Evolutionary conservation across 2,888 invertebrate genomes (phyloP), one percentile per base, ranked within the genome.

Genomic region (Andrena bicolor): DNA sequence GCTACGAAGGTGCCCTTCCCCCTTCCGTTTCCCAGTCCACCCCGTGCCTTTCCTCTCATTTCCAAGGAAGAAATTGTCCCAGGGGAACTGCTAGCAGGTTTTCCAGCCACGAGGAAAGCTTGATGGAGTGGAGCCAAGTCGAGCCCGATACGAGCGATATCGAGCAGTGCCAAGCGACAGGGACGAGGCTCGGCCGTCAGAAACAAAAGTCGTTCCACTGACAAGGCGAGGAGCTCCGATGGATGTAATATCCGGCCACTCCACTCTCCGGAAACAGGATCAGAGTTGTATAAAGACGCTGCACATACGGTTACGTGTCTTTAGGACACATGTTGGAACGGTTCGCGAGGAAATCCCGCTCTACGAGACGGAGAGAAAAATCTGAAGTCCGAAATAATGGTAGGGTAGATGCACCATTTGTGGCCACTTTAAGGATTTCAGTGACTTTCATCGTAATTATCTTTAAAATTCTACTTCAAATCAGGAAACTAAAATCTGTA

Each of bases 121-220:
- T 70, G 80, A 78, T 85, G 76, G 83, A 83, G 76, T 68, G 32
- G 48, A 82, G 83, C 80, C 83, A 86, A 80, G 74, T 73, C 71
- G 71, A 61, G 70, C 64, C 28, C 64, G 28, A 64, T 64, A 51
- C n/a, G 53, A 26, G 48, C 16, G 32, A 69, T 63, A 69, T 53
- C 49, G 73, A 68, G 74, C 71, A 77, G 71, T 77, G 78, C 63
- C 32, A 75, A 65, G 71, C 26, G 69, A 49, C 51, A 76, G 73
- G 84, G 83, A 75, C 35, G 51, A 66, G 78, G 82, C 81, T 83
- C 16, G 83, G 80, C 80, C 87, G 89, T 89, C 88, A 89, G 89
- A 91, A 91, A 88, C 91, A 91, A 91, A 90, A 91, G 89, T 92
- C 89, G 87, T 84, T 88, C 68, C 80, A 71, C 84, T 86, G 88